Conservation (phyloP, 1,140 invertebrate genomes). For the Apis dorsata region DNA sequence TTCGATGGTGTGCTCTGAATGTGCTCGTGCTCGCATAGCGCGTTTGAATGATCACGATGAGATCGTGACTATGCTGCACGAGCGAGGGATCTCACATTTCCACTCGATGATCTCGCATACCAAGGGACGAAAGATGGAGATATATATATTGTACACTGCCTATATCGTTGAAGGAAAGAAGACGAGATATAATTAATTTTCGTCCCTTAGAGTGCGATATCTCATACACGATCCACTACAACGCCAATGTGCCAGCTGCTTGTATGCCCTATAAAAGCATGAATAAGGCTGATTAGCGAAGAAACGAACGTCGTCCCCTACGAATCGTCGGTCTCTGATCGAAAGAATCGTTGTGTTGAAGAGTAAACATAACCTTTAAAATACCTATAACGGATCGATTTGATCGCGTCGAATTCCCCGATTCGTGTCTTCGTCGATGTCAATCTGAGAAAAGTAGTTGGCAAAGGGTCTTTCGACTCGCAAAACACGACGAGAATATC, state of each 20-base stretch:
- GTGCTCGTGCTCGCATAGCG: constrained; percentile 65
- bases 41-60: constrained; percentile 48
- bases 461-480: background rate
- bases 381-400: background rate
- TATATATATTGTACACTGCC: no score
- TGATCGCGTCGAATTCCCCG: background rate
- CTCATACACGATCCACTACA: constrained; percentile 44
- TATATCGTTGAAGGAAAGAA: no score
- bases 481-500: background rate
- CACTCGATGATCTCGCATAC: constrained; percentile 36
- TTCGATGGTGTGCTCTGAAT: constrained; percentile 61
- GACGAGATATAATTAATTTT: background rate
- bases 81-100: constrained; percentile 43
- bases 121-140: constrained; percentile 31
- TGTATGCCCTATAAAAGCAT: constrained; percentile 76
- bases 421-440: constrained; percentile 18
- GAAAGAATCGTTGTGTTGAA: background rate
- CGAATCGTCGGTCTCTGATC: background rate
- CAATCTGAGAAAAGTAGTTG: background rate
- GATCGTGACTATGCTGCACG: constrained; percentile 61
- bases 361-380: no score
- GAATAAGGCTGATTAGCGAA: constrained; percentile 64
- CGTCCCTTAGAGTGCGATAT: constrained; percentile 46
- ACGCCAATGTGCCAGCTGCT: constrained; percentile 77
- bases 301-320: constrained; percentile 31